phyloP scores from a whole-genome alignment of 2,797 vertebrate species.

The Chrosomus eos region DNA sequence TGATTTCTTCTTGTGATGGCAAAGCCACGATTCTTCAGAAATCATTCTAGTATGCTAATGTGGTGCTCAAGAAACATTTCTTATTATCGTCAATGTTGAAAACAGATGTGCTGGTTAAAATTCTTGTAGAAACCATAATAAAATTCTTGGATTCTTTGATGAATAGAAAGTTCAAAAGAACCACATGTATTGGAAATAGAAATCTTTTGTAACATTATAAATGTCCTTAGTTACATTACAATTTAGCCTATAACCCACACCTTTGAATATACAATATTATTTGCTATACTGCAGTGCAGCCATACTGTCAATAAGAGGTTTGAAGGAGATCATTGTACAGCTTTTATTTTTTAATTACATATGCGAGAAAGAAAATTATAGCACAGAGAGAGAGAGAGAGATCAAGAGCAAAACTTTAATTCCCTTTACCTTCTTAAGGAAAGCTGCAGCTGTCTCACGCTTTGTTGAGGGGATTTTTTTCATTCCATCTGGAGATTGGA shows the following conservation, averaged over 20 bases:
- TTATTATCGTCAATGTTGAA: not conserved
- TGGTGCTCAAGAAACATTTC: not conserved
- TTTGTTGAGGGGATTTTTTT: constrained; percentile 91
- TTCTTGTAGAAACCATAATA: not conserved
- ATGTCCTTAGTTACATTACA: too few species aligned
- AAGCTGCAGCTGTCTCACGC: constrained; percentile 88
- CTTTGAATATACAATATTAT: not conserved
- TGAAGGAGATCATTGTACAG: not conserved
- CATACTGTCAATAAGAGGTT: not conserved
- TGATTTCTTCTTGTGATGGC: not conserved
- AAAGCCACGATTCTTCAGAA: not conserved
- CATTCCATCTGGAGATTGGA: constrained; percentile 96
- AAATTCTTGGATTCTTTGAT: not conserved
- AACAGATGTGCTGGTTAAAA: not conserved
- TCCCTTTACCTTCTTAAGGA: constrained; percentile 90
- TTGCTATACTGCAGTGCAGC: not conserved
- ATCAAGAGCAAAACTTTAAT: not conserved
- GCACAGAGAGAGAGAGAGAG: not conserved
- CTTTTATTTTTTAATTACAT: not conserved
- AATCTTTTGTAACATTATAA: too few species aligned
- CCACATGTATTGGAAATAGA: not conserved
- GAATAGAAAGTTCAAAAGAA: not conserved
- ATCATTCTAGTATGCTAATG: not conserved
- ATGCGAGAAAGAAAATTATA: not conserved
- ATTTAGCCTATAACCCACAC: too few species aligned